Evolutionary conservation across 1,140 invertebrate species (phyloP).

Genomic region (Hycleus phaleratus): DNA sequence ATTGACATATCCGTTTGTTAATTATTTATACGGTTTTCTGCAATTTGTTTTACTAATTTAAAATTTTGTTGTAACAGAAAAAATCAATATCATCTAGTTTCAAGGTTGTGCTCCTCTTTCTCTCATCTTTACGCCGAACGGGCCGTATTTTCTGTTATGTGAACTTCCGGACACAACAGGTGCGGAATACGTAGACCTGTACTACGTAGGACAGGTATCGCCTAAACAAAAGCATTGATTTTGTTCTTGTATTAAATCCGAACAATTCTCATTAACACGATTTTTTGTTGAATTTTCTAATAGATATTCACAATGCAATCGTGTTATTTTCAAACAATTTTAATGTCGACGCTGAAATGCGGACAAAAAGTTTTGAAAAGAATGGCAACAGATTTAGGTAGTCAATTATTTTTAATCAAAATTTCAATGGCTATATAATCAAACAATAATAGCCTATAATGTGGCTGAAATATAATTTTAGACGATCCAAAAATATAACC

Average conservation of each 20-base stretch:
- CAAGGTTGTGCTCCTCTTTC: neutral
- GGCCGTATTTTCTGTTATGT: constrained; percentile 10
- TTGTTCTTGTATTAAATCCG: neutral
- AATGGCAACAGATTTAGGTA: no score
- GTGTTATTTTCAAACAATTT: neutral
- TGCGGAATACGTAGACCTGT: constrained; percentile 5
- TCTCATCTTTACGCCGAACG: neutral
- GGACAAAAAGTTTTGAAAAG: no score
- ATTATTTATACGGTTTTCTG: neutral
- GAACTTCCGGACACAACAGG: constrained; percentile 16
- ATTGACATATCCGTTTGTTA: neutral
- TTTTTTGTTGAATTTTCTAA: neutral
- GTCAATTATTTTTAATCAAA: no score
- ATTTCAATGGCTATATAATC: no score
- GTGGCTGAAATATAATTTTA: no score
- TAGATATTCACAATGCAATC: neutral
- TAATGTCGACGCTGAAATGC: no score
- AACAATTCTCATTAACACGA: neutral
- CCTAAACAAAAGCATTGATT: neutral
- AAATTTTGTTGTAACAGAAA: neutral
- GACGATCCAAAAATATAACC: no score
- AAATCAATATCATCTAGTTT: neutral
- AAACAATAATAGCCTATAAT: no score
- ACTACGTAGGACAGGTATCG: constrained; percentile 3
- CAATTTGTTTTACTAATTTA: neutral